Base-by-base conservation (phyloP, 1,140 invertebrate species). In the Trypoxylus dichotomus region DNA sequence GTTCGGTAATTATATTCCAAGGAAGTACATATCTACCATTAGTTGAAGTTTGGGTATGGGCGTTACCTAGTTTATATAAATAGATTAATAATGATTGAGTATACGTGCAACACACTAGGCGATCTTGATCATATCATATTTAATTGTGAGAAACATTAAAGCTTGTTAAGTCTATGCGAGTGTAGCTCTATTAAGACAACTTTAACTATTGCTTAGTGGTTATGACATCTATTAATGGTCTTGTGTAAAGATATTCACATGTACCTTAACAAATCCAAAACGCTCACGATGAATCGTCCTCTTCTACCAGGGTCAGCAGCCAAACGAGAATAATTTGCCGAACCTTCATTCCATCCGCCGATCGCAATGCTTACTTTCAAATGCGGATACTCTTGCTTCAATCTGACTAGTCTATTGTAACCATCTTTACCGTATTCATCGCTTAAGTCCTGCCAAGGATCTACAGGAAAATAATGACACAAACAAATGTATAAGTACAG, bases 281-380 rank as follows among this genome's bases (percentile, higher is more conserved):
- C 90, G 75, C 90, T 94, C 6, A 88, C 80, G 8, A 93, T 88
- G 81, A 96, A 96, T 27, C 82, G 86, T 7, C 86, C 85, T 77
- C 95, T 89, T 7, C 86, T 85, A 2, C 86, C 83, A 0, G 89
- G 83, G 76, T 89, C 89, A 6, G 88, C 86, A 0, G 92, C 93
- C 88, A 97, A 89, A 0, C 85, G 87, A 0, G 94, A 96, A 84
- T 95, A 97, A 81, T 94, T 95, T 21, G 83, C 82, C 0, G 94
- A 95, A 0, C 94, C 95, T 86, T 96, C 94, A 82, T 95, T 96
- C 94, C 95, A 96, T 1, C 95, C 95, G 0, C 96, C 96, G 47
- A 97, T 93, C 8, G 94, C 94, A 2, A 97, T 81, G 1, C 92
- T 90, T 1, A 94, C 89, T 85, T 94, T 96, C 3, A 97, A 84